Conservation (phyloP, 1,140 invertebrate genomes). For the Battus philenor region DNA sequence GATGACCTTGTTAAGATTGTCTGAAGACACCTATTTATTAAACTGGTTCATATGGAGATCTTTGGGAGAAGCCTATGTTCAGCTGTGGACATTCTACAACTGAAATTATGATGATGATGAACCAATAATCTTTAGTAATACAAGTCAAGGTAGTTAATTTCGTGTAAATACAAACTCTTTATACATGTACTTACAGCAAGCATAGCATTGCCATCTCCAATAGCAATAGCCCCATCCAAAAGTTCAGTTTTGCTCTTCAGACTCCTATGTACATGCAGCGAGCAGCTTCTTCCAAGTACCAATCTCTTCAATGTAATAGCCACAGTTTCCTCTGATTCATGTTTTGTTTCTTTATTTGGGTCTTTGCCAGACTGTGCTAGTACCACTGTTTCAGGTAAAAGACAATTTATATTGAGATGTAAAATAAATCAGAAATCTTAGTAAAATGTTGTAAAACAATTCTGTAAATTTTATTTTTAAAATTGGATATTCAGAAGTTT, state of each 20-base stretch:
- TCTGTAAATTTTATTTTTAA: too few species aligned
- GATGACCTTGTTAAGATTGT: too few species aligned
- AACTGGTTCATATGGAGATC: too few species aligned
- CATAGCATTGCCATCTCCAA: constrained; percentile 78
- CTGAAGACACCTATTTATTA: not conserved
- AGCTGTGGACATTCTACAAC: too few species aligned
- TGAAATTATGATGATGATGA: too few species aligned
- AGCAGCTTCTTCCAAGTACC: constrained; percentile 67
- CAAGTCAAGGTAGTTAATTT: too few species aligned
- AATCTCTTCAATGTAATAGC: constrained; percentile 70
- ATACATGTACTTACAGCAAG: constrained; percentile 66
- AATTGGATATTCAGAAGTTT: too few species aligned
- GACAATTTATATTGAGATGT: too few species aligned
- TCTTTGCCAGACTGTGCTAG: constrained; percentile 57
- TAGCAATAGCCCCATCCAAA: constrained; percentile 73
- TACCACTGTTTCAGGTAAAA: constrained; percentile 55
- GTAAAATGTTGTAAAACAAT: too few species aligned
- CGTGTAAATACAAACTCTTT: constrained; percentile 14
- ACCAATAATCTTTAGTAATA: too few species aligned
- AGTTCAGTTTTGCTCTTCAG: constrained; percentile 76
- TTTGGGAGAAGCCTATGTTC: too few species aligned
- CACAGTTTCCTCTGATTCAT: constrained; percentile 40
- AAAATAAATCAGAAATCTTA: too few species aligned
- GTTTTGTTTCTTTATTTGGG: constrained; percentile 25
- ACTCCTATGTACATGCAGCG: constrained; percentile 74